Evolutionary conservation across 2,888 invertebrate genomes (phyloP).

Genomic region (Sinotaia quadrata): DNA sequence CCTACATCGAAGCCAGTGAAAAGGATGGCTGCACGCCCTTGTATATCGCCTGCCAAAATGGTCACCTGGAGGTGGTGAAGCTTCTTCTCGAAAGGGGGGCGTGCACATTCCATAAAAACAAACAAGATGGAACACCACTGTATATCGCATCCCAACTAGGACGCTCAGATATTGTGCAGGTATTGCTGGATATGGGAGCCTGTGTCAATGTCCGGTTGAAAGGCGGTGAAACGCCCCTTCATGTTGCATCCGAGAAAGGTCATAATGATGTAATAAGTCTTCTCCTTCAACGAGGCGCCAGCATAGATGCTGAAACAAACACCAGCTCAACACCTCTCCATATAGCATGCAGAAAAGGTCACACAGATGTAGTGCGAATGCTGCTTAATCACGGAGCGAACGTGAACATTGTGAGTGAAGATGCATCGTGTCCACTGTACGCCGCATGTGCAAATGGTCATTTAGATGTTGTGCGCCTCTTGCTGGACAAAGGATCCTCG

Average conservation of each 20-base stretch:
- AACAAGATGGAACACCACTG: not conserved
- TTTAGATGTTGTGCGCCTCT: constrained; percentile 42
- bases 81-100: not conserved
- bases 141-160: not conserved
- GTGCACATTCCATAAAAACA: not conserved
- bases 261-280: too few relatives aligned
- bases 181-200: too few relatives aligned
- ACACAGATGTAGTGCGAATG: constrained; percentile 43
- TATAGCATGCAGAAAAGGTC: not conserved
- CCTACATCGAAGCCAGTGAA: not conserved
- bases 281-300: too few relatives aligned
- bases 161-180: not conserved
- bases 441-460: constrained; percentile 51
- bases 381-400: constrained; percentile 51
- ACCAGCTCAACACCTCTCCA: constrained; percentile 15
- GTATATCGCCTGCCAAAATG: not conserved
- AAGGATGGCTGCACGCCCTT: not conserved
- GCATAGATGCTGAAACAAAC: too few relatives aligned
- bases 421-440: constrained; percentile 51
- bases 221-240: too few relatives aligned
- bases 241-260: too few relatives aligned
- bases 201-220: too few relatives aligned
- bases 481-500: constrained; percentile 52
- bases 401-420: constrained; percentile 52
- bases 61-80: not conserved